Evolutionary conservation across 2,888 invertebrate species (phyloP), one percentile per base, ranked within the genome.

Genomic region (Rhodophaea formosa): DNA sequence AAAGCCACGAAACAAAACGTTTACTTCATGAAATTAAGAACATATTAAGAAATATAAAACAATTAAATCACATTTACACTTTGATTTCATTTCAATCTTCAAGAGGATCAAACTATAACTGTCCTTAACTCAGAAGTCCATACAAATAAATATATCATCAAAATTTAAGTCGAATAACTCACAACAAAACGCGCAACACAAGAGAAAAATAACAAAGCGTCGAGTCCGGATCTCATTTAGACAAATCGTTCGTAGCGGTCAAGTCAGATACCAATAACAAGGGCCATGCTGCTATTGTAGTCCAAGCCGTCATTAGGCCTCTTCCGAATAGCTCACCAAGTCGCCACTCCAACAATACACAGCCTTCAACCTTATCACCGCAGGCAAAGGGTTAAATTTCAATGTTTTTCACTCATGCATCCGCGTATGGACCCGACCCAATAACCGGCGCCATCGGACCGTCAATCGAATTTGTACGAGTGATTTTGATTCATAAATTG

Each of bases 241-340:
- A 90, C 90, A 89, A 90, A 90, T 90, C 88, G 88, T 83, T 87
- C 80, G 86, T 88, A 86, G 88, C 88, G 89, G 89, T 89, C 87
- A 88, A 85, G 86, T 86, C 88, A 86, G 88, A 88, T 86, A 88
- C 87, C 89, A 89, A 89, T 89, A 90, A 89, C 84, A 90, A 89
- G 88, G 85, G 80, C 75, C 82, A 83, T 83, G 81, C 82, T 88
- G 86, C 88, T 86, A 89, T 90, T 90, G 90, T 90, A 81, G 77
- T 84, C 81, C 75, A 74, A 76, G 82, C 82, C 86, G 83, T 89
- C 90, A 88, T 90, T 89, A 90, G 88, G 82, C 78, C 81, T 85
- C 82, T 88, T 88, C 88, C 89, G 88, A 70, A 74, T 71, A 71
- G 65, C 70, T 74, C 23, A 23, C 23, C 23, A 23, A 23, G 23